Conservation (phyloP, 2,797 vertebrate genomes). For the Poecile montanus region DNA sequence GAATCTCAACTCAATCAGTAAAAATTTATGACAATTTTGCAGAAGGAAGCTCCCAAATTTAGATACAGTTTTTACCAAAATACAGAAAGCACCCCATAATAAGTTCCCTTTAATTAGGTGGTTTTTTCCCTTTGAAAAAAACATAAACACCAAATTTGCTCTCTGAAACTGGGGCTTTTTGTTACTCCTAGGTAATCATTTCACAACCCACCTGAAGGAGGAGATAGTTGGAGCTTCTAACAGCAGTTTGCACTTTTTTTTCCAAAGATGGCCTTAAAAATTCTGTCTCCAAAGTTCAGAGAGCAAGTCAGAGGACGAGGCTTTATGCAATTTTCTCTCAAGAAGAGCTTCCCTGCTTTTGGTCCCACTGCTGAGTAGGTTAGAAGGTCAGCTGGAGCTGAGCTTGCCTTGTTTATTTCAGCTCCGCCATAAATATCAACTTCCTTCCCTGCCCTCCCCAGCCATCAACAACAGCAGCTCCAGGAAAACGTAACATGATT, state of each 20-base stretch:
- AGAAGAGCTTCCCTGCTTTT: background rate
- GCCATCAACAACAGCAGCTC: conserved; percentile 18
- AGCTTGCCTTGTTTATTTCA: conserved; percentile 48
- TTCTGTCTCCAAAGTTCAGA: background rate
- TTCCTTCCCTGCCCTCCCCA: background rate
- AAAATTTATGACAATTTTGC: background rate
- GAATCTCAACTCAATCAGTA: background rate
- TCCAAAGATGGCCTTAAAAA: background rate
- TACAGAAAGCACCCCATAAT: background rate
- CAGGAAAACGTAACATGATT: conserved; percentile 36
- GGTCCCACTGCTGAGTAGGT: conserved; percentile 16
- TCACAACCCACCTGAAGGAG: background rate
- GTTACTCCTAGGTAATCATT: background rate
- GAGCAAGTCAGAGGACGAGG: background rate
- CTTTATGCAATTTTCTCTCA: background rate
- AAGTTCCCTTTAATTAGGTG: background rate
- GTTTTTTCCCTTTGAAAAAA: background rate
- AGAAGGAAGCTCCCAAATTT: background rate
- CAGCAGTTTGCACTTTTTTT: background rate
- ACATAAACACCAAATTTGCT: background rate
- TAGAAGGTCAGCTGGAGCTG: conserved; percentile 21
- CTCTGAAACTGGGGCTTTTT: background rate
- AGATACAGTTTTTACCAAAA: background rate
- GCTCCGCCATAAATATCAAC: conserved; percentile 60
- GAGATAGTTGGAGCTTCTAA: background rate